Evolutionary conservation across 1,140 invertebrate species (phyloP).

Genomic region (Meloidogyne chitwoodi): DNA sequence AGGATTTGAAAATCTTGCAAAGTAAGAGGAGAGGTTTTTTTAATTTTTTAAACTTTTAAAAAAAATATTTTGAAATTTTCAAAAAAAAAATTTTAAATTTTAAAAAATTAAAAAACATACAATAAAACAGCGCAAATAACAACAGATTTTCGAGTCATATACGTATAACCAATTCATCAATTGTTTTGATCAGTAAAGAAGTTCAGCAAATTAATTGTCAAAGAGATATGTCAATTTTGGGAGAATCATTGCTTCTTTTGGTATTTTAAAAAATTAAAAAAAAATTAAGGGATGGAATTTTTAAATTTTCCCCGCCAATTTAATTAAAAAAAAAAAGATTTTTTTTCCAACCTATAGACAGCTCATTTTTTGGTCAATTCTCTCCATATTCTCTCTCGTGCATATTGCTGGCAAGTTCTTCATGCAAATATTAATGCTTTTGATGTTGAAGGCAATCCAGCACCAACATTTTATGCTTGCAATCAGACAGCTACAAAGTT

Average conservation of each 20-base stretch:
- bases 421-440: constrained; percentile 50
- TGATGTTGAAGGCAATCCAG: constrained; percentile 27
- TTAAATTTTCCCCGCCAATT: too few relatives aligned
- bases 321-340: background rate
- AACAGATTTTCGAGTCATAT: constrained; percentile 37
- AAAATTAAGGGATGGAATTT: too few relatives aligned
- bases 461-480: constrained; percentile 44
- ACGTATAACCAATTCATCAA: constrained; percentile 25
- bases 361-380: constrained; percentile 39
- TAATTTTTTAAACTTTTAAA: background rate
- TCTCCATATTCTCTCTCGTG: constrained; percentile 4
- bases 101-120: background rate
- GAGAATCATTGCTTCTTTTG: constrained; percentile 25
- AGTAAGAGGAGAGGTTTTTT: constrained; percentile 11
- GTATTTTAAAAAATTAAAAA: background rate
- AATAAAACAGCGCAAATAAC: too few relatives aligned
- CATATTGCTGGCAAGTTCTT: constrained; percentile 41
- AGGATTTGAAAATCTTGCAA: constrained; percentile 37
- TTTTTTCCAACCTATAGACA: constrained; percentile 23
- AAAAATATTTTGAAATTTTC: background rate
- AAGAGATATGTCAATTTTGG: constrained; percentile 32
- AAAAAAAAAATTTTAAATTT: background rate
- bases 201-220: constrained; percentile 32
- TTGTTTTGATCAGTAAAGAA: constrained; percentile 33
- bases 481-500: constrained; percentile 45